A percentile compares a stretch with the other conserved stretches of the same genome.
Conservation (phyloP, 2,797 vertebrate genomes). For the Sebastes hubbsi region DNA sequence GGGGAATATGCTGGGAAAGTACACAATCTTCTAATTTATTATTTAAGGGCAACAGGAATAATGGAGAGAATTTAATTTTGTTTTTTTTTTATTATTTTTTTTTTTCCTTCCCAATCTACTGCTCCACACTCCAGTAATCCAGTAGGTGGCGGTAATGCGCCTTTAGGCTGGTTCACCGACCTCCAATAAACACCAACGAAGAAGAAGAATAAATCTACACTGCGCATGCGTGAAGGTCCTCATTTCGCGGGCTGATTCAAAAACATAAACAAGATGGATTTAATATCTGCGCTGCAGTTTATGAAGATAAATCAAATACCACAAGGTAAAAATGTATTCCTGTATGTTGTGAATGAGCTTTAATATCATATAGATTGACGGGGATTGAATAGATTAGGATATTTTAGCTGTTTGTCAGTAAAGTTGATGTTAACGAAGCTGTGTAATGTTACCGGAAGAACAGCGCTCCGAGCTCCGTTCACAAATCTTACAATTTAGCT, state of each 20-base stretch:
- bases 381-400: rapidly evolving
- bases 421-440: background rate
- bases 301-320: slow-evolving; percentile 67
- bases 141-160: background rate
- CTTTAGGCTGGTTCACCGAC: too few species aligned
- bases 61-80: too few species aligned
- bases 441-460: background rate
- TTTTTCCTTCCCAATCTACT: too few species aligned
- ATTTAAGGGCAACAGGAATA: too few species aligned
- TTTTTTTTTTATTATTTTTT: too few species aligned
- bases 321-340: slow-evolving; percentile 50
- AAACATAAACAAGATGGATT: slow-evolving; percentile 70
- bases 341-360: rapidly evolving
- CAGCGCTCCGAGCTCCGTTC: background rate
- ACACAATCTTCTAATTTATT: too few species aligned
- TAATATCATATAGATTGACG: rapidly evolving
- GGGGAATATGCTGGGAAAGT: background rate
- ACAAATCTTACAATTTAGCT: rapidly evolving
- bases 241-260: slow-evolving; percentile 75
- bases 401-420: background rate
- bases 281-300: slow-evolving; percentile 66
- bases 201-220: background rate
- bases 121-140: too few species aligned
- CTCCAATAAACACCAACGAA: background rate
- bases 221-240: background rate